A percentile compares a stretch with the other conserved stretches of the same genome.
Conservation (phyloP, 2,113 vertebrate species). For the Triplophysa dalaica region DNA sequence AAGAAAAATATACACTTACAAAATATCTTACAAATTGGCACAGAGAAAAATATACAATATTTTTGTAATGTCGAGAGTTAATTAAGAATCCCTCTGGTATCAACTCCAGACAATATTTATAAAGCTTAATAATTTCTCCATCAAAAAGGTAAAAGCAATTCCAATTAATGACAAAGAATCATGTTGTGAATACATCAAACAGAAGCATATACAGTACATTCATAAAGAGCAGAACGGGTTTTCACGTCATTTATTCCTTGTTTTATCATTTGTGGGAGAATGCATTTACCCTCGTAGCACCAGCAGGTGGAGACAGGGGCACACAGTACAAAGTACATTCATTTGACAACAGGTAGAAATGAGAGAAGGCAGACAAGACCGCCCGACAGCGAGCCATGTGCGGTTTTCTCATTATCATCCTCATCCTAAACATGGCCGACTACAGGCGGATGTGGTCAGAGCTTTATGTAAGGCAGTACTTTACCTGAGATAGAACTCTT, state of each 20-base stretch:
- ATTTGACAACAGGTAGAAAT: slow-evolving; percentile 95
- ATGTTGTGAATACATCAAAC: slow-evolving; percentile 95
- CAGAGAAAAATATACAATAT: slow-evolving; percentile 99
- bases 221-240: slow-evolving; percentile 85
- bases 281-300: slow-evolving; percentile 87
- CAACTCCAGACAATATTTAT: slow-evolving; percentile 99
- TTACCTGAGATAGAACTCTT: slow-evolving; percentile 55
- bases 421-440: slow-evolving; percentile 74
- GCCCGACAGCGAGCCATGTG: slow-evolving; percentile 68
- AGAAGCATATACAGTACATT: slow-evolving; percentile 93
- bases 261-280: slow-evolving; percentile 79
- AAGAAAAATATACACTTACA: slow-evolving; percentile 99
- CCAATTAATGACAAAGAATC: slow-evolving; percentile 93
- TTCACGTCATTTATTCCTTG: slow-evolving; percentile 62
- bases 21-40: slow-evolving; percentile 99
- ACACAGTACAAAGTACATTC: slow-evolving; percentile 95
- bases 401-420: slow-evolving; percentile 69
- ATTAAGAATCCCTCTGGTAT: slow-evolving; percentile 99
- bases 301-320: slow-evolving; percentile 95
- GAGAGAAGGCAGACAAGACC: slow-evolving; percentile 78
- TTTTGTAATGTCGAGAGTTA: slow-evolving; percentile 98
- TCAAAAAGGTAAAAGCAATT: slow-evolving; percentile 94
- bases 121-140: slow-evolving; percentile 94
- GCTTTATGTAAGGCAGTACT: slow-evolving; percentile 64
- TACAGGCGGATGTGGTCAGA: slow-evolving; percentile 62